Conservation (phyloP, 2,797 vertebrate genomes). For the Pantherophis alleghaniensis region DNA sequence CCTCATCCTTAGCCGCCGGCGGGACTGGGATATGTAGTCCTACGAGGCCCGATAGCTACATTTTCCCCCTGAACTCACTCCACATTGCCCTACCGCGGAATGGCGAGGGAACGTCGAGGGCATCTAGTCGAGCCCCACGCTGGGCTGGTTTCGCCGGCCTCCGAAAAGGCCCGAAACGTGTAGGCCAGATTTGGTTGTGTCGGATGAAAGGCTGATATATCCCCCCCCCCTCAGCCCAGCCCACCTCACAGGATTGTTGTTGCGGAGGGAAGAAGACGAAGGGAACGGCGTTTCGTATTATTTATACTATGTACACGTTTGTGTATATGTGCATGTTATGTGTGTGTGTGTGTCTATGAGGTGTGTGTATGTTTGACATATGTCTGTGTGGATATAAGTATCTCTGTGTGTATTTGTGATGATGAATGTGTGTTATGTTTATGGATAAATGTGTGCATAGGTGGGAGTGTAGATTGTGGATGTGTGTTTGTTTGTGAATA, state of each 20-base stretch:
- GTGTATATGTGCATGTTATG: no score
- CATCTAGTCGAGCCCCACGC: background rate
- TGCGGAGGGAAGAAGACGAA: background rate
- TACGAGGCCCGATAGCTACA: background rate
- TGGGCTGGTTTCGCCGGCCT: background rate
- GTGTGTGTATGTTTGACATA: no score
- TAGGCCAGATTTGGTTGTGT: no score
- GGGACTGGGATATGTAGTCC: background rate
- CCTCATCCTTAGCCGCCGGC: background rate
- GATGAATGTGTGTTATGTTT: background rate
- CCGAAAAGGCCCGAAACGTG: no score
- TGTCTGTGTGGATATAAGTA: no score
- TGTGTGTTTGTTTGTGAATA: background rate
- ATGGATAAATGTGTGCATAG: no score
- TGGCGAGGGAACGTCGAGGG: background rate
- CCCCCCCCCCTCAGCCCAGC: background rate
- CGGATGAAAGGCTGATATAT: no score
- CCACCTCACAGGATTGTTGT: background rate
- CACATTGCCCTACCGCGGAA: background rate
- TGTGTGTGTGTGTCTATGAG: no score
- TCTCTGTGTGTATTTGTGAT: background rate
- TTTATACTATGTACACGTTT: no score
- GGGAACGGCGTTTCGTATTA: no score
- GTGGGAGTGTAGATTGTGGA: no score
- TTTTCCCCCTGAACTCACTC: background rate